Evolutionary conservation across 2,113 vertebrate species (phyloP), one percentile per base, ranked within the genome.

Genomic region (Neodon shergylaensis): DNA sequence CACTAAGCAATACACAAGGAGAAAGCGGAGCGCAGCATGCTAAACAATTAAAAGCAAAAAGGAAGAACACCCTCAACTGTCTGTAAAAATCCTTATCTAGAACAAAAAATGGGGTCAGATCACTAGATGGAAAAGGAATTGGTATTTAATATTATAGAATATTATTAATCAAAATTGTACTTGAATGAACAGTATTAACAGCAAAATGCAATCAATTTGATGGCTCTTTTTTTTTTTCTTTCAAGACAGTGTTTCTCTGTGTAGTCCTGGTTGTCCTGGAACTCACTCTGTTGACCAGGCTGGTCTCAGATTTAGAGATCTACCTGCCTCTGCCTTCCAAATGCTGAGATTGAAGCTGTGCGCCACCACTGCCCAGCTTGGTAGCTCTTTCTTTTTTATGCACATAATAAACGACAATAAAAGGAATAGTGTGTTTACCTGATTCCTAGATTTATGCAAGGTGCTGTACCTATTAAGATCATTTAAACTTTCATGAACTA

Each of bases 91-190:
- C 31, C 13, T 94, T 76, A 12, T 78, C 17, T 65, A 86, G n/a
- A 31, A n/a, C 17, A 52, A 88, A 94, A 84, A 63, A 90, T 92
- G 36, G 26, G 70, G 14, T 87, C 39, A 95, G 33, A 36, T 19
- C 31, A 82, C 76, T 92, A 70, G 49, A 85, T 84, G 63, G 65
- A 94, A 91, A 91, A 92, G 33, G 8, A 90, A 66, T 61, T 88
- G 1, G 14, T 89, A 95, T 92, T 24, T 52, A 39, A 77, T 88
- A 39, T 4, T 78, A 28, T 21, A 81, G 9, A 36, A n/a, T 92
- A 61, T 92, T 66, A 31, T 24, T 42, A 84, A 81, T 33, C 28
- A 9, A 73, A 96, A 66, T 12, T 91, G 61, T 77, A 14, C 70
- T 81, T 42, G 19, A 92, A 17, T 68, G 0, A 52, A 92, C 66